These are phyloP conservation scores for Oplegnathus fasciatus DNA, from an alignment of 2,113 vertebrate species.

Conservation along the genomic window DNA sequence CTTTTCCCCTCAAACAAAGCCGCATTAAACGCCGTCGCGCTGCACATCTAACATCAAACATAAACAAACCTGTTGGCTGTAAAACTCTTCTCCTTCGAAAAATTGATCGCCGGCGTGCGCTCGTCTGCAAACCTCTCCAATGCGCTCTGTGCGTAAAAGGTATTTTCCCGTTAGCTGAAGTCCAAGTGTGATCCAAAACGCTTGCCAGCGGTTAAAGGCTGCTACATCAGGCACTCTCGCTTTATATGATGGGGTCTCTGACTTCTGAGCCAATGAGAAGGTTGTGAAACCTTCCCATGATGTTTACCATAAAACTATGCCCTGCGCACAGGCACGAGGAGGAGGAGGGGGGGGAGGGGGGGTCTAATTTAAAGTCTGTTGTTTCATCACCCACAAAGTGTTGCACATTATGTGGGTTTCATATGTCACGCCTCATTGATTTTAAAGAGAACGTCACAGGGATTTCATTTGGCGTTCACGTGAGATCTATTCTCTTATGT, in stretches of 20 bases:
- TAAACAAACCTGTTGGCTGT: constrained; percentile 66
- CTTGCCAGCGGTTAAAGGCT: constrained; percentile 49
- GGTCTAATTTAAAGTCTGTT: constrained; percentile 26
- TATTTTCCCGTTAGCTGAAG: constrained; percentile 22
- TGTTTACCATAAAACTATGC: constrained; percentile 52
- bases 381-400: constrained; percentile 40
- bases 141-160: constrained; percentile 67
- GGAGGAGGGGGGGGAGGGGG: neutral
- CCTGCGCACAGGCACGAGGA: constrained; percentile 18
- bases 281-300: constrained; percentile 61
- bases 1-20: constrained; percentile 25
- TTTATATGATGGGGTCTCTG: constrained; percentile 73
- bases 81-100: constrained; percentile 24
- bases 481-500: constrained; percentile 28
- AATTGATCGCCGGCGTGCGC: constrained; percentile 15
- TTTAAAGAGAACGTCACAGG: constrained; percentile 38
- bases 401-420: constrained; percentile 35
- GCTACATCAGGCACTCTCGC: constrained; percentile 32
- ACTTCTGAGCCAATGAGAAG: constrained; percentile 79
- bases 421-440: constrained; percentile 50
- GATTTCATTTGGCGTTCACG: constrained; percentile 46
- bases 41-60: neutral
- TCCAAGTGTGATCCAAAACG: constrained; percentile 41
- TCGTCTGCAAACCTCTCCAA: constrained; percentile 42
- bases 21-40: neutral